Base-by-base conservation (phyloP, 2,113 vertebrate species). In the Hippocampus comes region DNA sequence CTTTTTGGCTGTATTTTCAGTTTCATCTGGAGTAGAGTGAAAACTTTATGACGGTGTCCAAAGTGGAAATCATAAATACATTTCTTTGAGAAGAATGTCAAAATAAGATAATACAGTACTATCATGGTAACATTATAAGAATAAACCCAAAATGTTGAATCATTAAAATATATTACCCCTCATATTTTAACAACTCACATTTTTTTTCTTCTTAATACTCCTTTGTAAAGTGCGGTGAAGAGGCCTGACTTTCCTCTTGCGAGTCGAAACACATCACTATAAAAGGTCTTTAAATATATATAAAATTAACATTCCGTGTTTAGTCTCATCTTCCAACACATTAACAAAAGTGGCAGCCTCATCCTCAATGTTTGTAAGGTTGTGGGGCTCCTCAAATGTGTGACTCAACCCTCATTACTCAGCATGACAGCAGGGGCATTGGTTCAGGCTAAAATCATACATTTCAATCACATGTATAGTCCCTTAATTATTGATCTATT, bases 381-480 rank as follows among this genome's bases (percentile, higher is more conserved):
- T 65, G 21, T 1, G 7, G 42, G 41, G 64, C n/a, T 66, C 42
- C 43, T 27, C 42, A 66, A 48, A 66, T 48, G n/a, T 66, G 43
- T 48, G 43, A 46, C 18, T 43, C 34, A 65, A 43, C 41, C 41
- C 63, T 65, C 41, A 43, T 66, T n/a, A 66, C 42, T 66, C 15
- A 66, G 6, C 9, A 66, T 23, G n/a, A 18, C 63, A 66, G 43
- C 42, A 66, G 14, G 43, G 43, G 64, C 64, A 48, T 6, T 10
- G n/a, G 5, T 27, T 25, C n/a, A 46, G 8, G 46, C 59, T 75
- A 65, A 78, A 43, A 70, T 76, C 27, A 60, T 82, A 34, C 67
- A 49, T 75, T 79, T 75, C 2, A 78, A 80, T 88, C 79, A 87
- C 84, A 91, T 78, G 74, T 72, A 65, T 59, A 78, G 34, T 18